phyloP scores from a whole-genome alignment of 2,888 invertebrate species.

The Odontocerum albicorne region DNA sequence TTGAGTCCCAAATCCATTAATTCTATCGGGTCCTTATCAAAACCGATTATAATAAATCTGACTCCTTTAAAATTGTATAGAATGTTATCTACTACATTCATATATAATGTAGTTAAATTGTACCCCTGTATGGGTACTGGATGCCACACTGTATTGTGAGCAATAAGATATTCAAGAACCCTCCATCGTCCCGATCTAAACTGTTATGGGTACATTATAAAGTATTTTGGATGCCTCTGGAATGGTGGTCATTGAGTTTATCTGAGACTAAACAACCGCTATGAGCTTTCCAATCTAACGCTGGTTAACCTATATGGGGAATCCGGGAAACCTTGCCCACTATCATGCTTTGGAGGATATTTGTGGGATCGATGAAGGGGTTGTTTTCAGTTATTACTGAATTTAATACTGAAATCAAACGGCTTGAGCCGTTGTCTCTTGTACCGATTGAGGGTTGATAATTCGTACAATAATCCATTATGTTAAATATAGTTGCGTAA shows the following conservation, averaged over 20 bases:
- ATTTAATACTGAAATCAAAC: too few species aligned
- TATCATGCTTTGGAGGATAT: too few species aligned
- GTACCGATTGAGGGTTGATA: too few species aligned
- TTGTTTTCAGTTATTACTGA: too few species aligned
- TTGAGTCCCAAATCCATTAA: neutral
- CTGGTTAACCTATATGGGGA: constrained; percentile 1
- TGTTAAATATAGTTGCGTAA: too few species aligned
- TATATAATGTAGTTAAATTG: neutral
- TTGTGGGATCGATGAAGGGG: too few species aligned
- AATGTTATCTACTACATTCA: neutral
- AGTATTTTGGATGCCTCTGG: constrained; percentile 9
- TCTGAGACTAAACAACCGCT: constrained; percentile 12
- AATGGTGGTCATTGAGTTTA: constrained; percentile 28
- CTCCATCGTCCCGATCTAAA: constrained; percentile 10
- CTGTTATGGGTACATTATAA: constrained; percentile 24
- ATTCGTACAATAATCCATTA: too few species aligned
- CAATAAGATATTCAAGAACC: constrained; percentile 18
- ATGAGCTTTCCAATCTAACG: constrained; percentile 17
- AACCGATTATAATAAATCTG: neutral
- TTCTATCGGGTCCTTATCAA: neutral
- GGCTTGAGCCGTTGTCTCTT: too few species aligned
- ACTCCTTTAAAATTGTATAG: neutral
- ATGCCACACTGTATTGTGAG: constrained; percentile 6
- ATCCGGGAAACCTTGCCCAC: too few species aligned
- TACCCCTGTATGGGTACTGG: neutral